Conservation (phyloP, 2,888 invertebrate species). For the Bombyx huttoni region DNA sequence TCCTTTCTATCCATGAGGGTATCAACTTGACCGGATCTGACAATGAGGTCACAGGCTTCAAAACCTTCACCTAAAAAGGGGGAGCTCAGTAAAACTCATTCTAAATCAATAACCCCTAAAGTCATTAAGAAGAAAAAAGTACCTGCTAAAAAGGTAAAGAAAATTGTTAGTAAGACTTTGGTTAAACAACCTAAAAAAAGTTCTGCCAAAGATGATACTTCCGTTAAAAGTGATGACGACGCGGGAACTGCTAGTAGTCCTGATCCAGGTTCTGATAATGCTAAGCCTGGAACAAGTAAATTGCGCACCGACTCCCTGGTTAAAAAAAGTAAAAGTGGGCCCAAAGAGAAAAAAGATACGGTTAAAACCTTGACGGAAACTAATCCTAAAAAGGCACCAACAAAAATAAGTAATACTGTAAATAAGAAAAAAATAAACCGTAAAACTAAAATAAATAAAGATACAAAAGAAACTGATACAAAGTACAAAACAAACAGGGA, state of each 20-base stretch:
- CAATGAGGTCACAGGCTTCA: conserved; percentile 65
- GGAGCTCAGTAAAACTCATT: conserved; percentile 44
- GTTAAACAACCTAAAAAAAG: conserved; percentile 41
- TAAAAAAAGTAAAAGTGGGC: conserved; percentile 47
- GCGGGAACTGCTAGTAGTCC: conserved; percentile 26
- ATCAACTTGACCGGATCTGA: conserved; percentile 43
- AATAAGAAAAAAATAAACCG: conserved; percentile 25
- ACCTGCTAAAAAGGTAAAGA: conserved; percentile 43
- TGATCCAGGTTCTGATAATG: conserved; percentile 24
- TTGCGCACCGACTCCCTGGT: conserved; percentile 35
- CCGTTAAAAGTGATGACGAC: conserved; percentile 31
- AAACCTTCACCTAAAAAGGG: conserved; percentile 63
- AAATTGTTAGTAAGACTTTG: conserved; percentile 35
- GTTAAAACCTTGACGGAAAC: conserved; percentile 25
- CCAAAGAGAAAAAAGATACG: conserved; percentile 51
- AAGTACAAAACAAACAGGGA: conserved; percentile 60
- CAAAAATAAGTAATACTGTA: conserved; percentile 31
- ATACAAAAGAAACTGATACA: conserved; percentile 32
- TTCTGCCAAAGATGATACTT: conserved; percentile 31
- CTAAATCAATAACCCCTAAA: conserved; percentile 37
- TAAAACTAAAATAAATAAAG: conserved; percentile 22
- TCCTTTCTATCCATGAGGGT: conserved; percentile 45
- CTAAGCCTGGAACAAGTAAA: conserved; percentile 36
- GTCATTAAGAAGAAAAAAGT: conserved; percentile 40
- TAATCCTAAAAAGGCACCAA: conserved; percentile 23